Evolutionary conservation across 2,113 vertebrate genomes (phyloP), one percentile per base, ranked within the genome.

Genomic region (Lontra canadensis): DNA sequence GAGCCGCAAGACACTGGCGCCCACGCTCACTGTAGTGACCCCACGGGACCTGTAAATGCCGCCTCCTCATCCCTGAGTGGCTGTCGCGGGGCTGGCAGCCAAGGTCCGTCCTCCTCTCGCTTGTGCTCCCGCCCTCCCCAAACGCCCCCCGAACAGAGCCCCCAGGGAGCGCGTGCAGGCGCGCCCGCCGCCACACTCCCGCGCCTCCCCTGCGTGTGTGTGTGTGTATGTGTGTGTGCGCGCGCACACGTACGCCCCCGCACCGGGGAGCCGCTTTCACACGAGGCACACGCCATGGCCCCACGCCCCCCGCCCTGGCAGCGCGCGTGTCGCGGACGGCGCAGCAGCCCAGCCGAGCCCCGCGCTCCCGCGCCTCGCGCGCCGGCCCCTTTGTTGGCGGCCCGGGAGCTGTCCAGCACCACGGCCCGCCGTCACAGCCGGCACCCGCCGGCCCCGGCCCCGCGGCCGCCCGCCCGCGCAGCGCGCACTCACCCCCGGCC

Each of bases 401-500:
- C 73, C 69, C 7, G 34, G 78, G 96, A 92, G 84, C 97, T 96
- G 92, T 95, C 97, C 96, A 94, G 96, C 97, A 90, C 44, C 23
- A 44, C 79, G 65, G 21, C 86, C 67, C 9, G 34, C 86, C 49
- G 12, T 26, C 65, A 11, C 93, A 49, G 57, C 20, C 14, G n/a
- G 36, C 7, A 15, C 20, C 42, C 31, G n/a, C 39, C 49, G 7
- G 15, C 20, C 39, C 88, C 13, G 25, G 18, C 61, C n/a, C 52
- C 6, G 61, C 67, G 4, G 55, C 55, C 23, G 18, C n/a, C 91
- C 20, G 49, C 57, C 20, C 29, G 57, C 44, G 17, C 36, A 4
- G 44, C 47, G 65, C 39, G 42, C 85, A 95, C 98, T 98, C 97
- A 98, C 98, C 98, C 57, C 57, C 96, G 39, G 93, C 97, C 95